A percentile compares a stretch with the other conserved stretches of the same genome.
Evolutionary conservation across 2,888 invertebrate genomes (phyloP).

Genomic region (Chymomyza caudatula): DNA sequence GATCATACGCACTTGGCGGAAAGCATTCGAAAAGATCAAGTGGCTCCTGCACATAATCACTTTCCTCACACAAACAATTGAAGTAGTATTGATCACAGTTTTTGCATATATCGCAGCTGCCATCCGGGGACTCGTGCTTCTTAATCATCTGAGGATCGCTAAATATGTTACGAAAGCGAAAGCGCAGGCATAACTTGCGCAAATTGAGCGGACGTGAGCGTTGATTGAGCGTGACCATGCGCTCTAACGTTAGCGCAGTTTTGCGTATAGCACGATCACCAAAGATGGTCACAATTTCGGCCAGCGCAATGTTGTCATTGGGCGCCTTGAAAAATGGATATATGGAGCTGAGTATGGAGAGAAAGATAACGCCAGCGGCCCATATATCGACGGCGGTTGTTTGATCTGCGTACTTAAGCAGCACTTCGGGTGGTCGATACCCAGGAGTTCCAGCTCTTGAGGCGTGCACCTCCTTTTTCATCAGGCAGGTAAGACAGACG

Average conservation of each 20-base stretch:
- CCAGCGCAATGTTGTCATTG: conserved; percentile 87
- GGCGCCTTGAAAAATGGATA: conserved; percentile 91
- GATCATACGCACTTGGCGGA: conserved; percentile 86
- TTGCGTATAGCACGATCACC: conserved; percentile 85
- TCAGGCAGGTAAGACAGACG: conserved; percentile 84
- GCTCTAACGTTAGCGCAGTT: conserved; percentile 83
- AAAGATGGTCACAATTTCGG: conserved; percentile 89
- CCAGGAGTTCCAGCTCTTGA: conserved; percentile 93
- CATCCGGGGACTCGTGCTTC: conserved; percentile 66
- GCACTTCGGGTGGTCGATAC: conserved; percentile 91
- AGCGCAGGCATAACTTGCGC: conserved; percentile 78
- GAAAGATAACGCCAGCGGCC: conserved; percentile 91
- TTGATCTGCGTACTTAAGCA: conserved; percentile 88
- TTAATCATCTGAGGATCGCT: conserved; percentile 66
- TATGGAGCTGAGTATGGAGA: conserved; percentile 86
- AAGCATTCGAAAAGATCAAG: conserved; percentile 78
- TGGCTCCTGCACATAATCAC: conserved; percentile 65
- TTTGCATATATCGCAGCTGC: conserved; percentile 71
- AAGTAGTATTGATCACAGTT: conserved; percentile 77
- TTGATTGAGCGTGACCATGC: conserved; percentile 80
- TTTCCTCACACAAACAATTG: conserved; percentile 77
- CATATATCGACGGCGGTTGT: conserved; percentile 92
- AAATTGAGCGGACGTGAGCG: conserved; percentile 79
- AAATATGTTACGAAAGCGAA: conserved; percentile 75
- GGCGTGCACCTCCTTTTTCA: conserved; percentile 83